Evolutionary conservation across 2,113 vertebrate genomes (phyloP), one percentile per base, ranked within the genome.

Genomic region (Bubo bubo): DNA sequence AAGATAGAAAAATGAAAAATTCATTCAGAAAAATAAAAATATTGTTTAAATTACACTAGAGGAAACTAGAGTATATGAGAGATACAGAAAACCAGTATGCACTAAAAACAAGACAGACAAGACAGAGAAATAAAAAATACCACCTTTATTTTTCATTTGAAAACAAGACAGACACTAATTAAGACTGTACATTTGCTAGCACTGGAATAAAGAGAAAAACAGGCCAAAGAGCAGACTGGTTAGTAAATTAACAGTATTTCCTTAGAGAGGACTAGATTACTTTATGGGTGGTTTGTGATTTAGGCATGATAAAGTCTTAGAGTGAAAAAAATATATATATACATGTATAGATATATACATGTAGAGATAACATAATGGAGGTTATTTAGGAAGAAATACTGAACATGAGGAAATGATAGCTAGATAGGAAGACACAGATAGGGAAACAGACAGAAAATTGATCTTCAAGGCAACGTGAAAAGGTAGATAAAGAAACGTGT

Each of bases 381-480:
- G 68, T 72, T 79, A 85, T 72, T 68, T 37, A 64, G 74, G n/a
- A 90, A 86, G 62, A 92, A 94, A 82, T 87, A 91, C 23, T n/a
- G 60, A 87, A 53, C 49, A 53, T 45, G 35, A 68, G 20, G 39
- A 90, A 49, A 41, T 50, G 53, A 75, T 35, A 66, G 30, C 32
- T 90, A 62, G 41, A 73, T 83, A 71, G 37, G 35, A 89, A 90
- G 53, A 59, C 66, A 75, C 9, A 60, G 72, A 75, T 28, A 82
- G 24, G 14, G 66, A 94, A 60, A 55, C 1, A 86, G 63, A 60
- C 20, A 87, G n/a, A 91, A 91, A 90, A 72, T 4, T 86, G 67
- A 50, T 95, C 37, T 93, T 92, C 67, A 83, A 83, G 63, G 41
- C 55, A 80, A 50, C 23, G 47, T 88, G 71, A 59, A 96, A 94